phyloP scores from a whole-genome alignment of 2,113 vertebrate species.

The human (Homo sapiens) region GRCh38 chr12:74639501-74640000 shows the following conservation, averaged over 20 bases:
- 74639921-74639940: background rate
- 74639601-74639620: background rate
- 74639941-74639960: conserved; percentile 15
- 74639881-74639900: conserved; percentile 8
- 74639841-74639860: conserved; percentile 3
- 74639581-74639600: background rate
- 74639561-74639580: background rate
- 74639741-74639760: background rate
- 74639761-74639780: background rate
- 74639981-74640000: background rate
- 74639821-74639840: background rate
- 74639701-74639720: background rate
- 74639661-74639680: background rate
- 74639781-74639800: background rate
- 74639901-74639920: conserved; percentile 2
- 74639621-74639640: background rate
- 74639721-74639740: background rate
- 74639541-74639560: background rate
- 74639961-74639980: background rate
- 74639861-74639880: background rate
- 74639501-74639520: background rate
- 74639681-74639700: background rate
- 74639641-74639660: background rate
- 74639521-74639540: background rate
- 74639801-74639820: background rate